These are phyloP conservation scores for Lasius fuliginosus DNA, from an alignment of 2,888 invertebrate genomes.

Conservation along the genomic window DNA sequence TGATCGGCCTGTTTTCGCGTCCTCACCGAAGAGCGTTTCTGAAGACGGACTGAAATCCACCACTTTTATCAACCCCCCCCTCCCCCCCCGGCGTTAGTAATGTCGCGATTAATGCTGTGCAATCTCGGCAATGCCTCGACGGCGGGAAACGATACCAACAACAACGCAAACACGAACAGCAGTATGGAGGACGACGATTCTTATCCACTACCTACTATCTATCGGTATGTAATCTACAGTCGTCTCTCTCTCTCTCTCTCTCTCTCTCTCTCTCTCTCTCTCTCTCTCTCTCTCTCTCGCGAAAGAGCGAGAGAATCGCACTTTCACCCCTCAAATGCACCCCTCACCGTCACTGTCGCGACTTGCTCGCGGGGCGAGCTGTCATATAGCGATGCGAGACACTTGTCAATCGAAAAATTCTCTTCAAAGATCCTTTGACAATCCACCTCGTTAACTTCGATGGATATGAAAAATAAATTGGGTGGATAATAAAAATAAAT, in stretches of 20 bases:
- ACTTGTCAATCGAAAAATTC: neutral
- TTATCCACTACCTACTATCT: slow-evolving; percentile 94
- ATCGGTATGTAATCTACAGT: slow-evolving; percentile 89
- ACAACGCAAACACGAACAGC: slow-evolving; percentile 92
- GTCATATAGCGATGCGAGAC: slow-evolving; percentile 27
- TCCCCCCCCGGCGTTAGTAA: slow-evolving; percentile 78
- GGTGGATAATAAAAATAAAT: too few relatives aligned
- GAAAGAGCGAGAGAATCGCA: neutral
- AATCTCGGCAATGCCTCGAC: slow-evolving; percentile 87
- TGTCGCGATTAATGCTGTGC: slow-evolving; percentile 93
- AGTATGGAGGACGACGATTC: slow-evolving; percentile 93
- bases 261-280: too few relatives aligned
- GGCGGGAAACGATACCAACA: slow-evolving; percentile 86
- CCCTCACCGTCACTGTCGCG: too few relatives aligned
- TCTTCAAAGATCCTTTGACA: neutral
- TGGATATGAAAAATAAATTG: neutral
- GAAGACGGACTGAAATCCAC: slow-evolving; percentile 23
- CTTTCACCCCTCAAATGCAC: neutral
- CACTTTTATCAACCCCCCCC: neutral
- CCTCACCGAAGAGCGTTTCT: slow-evolving; percentile 25
- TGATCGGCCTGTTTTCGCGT: slow-evolving; percentile 1
- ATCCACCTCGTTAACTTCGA: neutral
- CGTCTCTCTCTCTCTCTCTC: neutral
- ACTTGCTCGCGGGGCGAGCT: too few relatives aligned
- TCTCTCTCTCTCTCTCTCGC: neutral